These are phyloP conservation scores for Chiridota heheva DNA, from an alignment of 35 echinoderm and acorn worm genomes.

Conservation along the genomic window DNA sequence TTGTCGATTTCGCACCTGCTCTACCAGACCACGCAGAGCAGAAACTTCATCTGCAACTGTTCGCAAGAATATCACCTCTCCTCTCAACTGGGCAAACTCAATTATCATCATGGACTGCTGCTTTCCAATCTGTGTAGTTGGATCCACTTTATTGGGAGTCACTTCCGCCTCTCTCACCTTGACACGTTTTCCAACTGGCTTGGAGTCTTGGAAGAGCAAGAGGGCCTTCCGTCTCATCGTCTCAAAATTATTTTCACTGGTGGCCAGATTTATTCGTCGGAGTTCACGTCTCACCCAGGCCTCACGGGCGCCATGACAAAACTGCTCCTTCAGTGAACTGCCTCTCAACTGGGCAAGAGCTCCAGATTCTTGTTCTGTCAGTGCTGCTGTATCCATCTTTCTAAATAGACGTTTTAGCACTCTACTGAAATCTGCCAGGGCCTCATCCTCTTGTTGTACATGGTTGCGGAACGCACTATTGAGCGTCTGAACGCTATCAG, in stretches of 20 bases:
- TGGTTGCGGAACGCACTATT: conserved; percentile 43
- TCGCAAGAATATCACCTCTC: neutral
- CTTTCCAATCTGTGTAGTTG: neutral
- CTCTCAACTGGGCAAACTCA: neutral
- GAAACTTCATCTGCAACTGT: neutral
- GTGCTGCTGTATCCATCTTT: conserved; percentile 23
- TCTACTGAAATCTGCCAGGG: conserved; percentile 45
- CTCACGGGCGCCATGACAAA: conserved; percentile 20
- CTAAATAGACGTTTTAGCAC: conserved; percentile 5
- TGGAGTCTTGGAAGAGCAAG: conserved; percentile 15
- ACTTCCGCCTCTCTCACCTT: neutral
- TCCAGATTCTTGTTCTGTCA: neutral
- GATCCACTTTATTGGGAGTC: neutral
- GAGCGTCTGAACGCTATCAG: neutral
- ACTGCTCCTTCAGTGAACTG: conserved; percentile 32
- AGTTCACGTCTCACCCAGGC: conserved; percentile 49
- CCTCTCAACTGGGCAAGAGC: conserved; percentile 15
- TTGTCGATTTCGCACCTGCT: neutral
- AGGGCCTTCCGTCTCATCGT: conserved; percentile 27
- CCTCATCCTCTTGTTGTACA: neutral
- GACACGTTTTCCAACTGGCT: neutral
- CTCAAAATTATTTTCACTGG: neutral
- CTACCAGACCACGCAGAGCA: too few relatives aligned
- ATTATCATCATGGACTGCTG: neutral
- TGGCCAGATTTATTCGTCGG: conserved; percentile 20